Evolutionary conservation across 2,113 vertebrate species (phyloP).

Genomic region (Odobenus rosmarus): DNA sequence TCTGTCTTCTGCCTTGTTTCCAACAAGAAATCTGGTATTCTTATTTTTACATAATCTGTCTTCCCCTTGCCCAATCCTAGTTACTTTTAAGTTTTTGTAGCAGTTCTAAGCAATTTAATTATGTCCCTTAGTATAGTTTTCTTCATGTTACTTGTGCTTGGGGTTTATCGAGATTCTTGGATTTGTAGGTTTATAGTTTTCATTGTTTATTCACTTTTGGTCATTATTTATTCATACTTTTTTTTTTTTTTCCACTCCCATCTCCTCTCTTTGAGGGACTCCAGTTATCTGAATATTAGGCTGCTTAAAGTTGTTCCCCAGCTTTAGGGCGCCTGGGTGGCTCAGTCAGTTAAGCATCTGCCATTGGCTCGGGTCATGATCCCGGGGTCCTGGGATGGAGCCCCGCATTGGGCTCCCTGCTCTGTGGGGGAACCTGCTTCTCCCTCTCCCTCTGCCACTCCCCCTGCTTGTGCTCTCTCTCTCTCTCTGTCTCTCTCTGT

Average conservation of each 20-base stretch:
- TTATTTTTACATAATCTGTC: neutral
- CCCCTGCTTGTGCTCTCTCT: neutral
- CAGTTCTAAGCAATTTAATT: neutral
- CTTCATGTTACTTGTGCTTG: neutral
- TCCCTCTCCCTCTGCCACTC: neutral
- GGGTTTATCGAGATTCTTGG: neutral
- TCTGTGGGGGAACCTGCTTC: neutral
- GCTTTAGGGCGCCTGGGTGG: no score
- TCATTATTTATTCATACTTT: neutral
- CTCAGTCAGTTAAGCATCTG: no score
- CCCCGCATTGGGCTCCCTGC: no score
- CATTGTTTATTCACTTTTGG: neutral
- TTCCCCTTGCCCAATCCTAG: neutral
- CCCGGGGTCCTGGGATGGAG: no score
- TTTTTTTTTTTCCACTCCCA: neutral
- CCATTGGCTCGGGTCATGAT: no score
- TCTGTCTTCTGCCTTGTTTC: neutral
- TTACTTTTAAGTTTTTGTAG: constrained; percentile 4
- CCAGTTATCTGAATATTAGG: neutral
- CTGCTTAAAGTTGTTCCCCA: neutral
- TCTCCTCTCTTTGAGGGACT: neutral
- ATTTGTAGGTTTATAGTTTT: neutral
- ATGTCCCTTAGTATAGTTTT: neutral
- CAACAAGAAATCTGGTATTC: neutral
- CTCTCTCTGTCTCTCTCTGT: neutral